Base-by-base conservation (phyloP, 2,888 invertebrate genomes). In the Drosophila nr. fundita region DNA sequence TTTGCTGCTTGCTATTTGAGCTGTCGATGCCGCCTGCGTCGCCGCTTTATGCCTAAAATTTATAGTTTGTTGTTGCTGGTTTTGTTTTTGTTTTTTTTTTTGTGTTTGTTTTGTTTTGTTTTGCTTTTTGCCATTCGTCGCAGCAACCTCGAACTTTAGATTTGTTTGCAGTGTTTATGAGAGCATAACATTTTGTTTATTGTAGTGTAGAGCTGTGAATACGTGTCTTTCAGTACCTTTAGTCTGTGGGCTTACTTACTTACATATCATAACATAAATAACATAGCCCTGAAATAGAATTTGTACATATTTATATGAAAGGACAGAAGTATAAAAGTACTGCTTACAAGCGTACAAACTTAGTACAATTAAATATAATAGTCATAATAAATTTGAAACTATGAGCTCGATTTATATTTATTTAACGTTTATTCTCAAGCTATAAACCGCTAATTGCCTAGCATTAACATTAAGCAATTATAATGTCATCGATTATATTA, bases 141-240 rank as follows among this genome's bases (percentile, higher is more conserved):
- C 89, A 68, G 62, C 78, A 90, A 81, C 87, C 87, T 88, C 90
- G 87, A 90, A 88, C 87, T 88, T 88, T 88, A 90, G 88, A 90
- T 90, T 88, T 81, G 90, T 81, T 88, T 87, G 89, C 89, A 87
- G 61, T 89, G 89, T 68, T 88, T 88, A 88, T 88, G 87, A 88
- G 87, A 88, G 90, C 87, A 90, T 78, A 88, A 90, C 89, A 80
- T 78, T 81, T 64, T 81, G 82, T 80, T 72, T 88, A 63, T 87
- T 82, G 55, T 80, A 60, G 58, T 64, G 49, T 60, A 54, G 32
- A 60, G 29, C 50, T 38, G 29, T 55, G 49, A 52, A 32, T 73
- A 89, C 80, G 73, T 87, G 80, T 57, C 72, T 59, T 61, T 86
- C 54, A 27, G 29, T 27, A 30, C 11, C 21, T 27, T 27, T 58